Evolutionary conservation across 2,888 invertebrate genomes (phyloP), one percentile per base, ranked within the genome.

Genomic region (Oligia fasciuncula): DNA sequence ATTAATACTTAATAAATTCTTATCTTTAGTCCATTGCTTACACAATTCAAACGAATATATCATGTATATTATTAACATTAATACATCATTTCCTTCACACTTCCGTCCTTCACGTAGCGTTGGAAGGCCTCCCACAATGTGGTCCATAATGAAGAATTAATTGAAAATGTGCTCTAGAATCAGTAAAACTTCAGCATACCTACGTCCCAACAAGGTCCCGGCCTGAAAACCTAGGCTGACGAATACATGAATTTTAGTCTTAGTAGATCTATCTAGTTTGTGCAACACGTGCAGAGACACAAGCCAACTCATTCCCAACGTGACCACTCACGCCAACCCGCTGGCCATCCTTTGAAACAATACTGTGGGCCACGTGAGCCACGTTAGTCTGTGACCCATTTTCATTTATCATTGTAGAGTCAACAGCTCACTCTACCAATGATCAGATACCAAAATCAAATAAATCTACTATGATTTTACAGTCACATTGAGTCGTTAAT

Each of bases 231-330:
- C 89, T 89, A 91, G 81, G 67, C 75, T 81, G 66, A 79, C 83
- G 91, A 92, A 95, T 94, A 93, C 46, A 95, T 95, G 91, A 94
- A 94, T 94, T 76, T 81, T 76, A 77, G 89, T 88, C 85, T 88
- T 87, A 62, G 6, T 70, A 9, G 35, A n/a, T 40, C 17, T 71
- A 85, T 84, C 93, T 93, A 94, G 95, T 91, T 91, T 77, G 62
- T 70, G 65, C 14, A 70, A 79, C 95, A 94, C 94, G 93, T 93
- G 94, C 73, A 76, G 17, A 4, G 77, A 66, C 91, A 91, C 91
- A 91, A 86, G 83, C 79, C 54, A 84, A 80, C 88, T 87, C 91
- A 90, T 80, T 72, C 43, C n/a, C 91, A 93, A 94, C 94, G 94
- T 94, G 94, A 93, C 79, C 49, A 60, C 68, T 68, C 62, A 77